Percentiles rank a stretch among this genome's conserved stretches.
Conservation (phyloP, 1,140 invertebrate species). For the Ooceraea biroi region DNA sequence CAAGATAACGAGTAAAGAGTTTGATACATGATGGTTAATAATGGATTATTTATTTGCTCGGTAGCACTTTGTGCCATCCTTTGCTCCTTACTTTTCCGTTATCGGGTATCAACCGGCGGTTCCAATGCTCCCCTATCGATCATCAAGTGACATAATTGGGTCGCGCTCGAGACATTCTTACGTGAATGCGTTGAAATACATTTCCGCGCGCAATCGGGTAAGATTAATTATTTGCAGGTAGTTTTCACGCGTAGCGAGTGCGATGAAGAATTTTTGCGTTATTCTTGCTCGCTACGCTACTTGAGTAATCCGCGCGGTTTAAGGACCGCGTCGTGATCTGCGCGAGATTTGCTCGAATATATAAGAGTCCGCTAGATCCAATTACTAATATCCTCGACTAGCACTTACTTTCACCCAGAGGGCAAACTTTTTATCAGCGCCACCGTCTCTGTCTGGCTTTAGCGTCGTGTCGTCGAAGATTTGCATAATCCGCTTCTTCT, state of each 20-base stretch:
- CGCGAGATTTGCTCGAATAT: constrained; percentile 39
- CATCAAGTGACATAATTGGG: neutral
- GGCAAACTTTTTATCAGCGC: constrained; percentile 38
- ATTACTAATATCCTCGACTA: constrained; percentile 57
- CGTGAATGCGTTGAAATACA: neutral
- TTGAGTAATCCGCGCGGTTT: constrained; percentile 14
- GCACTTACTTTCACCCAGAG: constrained; percentile 55
- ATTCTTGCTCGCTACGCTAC: neutral
- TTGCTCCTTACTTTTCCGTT: neutral
- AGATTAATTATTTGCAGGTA: neutral
- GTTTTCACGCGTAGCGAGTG: neutral
- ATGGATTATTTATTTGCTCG: constrained; percentile 42
- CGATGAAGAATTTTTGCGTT: constrained; percentile 3
- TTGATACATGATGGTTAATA: constrained; percentile 45
- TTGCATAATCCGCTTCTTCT: constrained; percentile 68
- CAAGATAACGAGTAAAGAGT: constrained; percentile 44
- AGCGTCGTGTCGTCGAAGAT: constrained; percentile 53
- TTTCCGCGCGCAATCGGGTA: neutral
- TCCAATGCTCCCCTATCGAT: neutral
- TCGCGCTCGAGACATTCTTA: neutral
- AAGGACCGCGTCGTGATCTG: neutral
- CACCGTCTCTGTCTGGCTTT: constrained; percentile 39
- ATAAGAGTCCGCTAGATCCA: constrained; percentile 40
- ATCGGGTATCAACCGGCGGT: neutral
- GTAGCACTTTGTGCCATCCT: neutral